These are phyloP conservation scores for Lottia scabra DNA, from an alignment of 2,888 invertebrate genomes.

Conservation along the genomic window DNA sequence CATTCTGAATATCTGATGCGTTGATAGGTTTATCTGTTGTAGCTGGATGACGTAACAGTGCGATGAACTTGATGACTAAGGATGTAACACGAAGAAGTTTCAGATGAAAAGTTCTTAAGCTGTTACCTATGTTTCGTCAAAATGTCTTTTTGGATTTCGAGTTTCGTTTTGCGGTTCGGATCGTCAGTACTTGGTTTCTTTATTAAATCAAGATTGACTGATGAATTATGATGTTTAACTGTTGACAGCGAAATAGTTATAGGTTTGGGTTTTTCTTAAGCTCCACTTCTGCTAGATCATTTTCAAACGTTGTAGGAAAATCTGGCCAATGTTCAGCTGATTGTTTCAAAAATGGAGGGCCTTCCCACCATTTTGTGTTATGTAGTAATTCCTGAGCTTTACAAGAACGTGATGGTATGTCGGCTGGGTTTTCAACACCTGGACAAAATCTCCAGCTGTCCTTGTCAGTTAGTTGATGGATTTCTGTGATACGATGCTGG, in stretches of 20 bases:
- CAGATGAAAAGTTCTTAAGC: too few relatives aligned
- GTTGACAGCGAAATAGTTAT: neutral
- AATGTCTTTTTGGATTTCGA: too few relatives aligned
- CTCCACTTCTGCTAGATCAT: neutral
- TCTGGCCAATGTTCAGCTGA: neutral
- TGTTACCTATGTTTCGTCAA: too few relatives aligned
- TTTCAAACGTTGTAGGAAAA: slow-evolving; percentile 1
- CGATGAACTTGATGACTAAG: neutral
- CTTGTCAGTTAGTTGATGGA: neutral
- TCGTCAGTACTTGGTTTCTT: neutral
- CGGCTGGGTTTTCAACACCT: neutral
- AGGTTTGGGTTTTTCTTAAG: neutral
- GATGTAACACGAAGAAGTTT: neutral
- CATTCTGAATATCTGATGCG: neutral
- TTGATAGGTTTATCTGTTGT: neutral
- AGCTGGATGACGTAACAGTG: neutral
- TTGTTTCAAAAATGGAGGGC: neutral
- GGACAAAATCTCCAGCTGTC: slow-evolving; percentile 5
- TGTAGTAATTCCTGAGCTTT: neutral
- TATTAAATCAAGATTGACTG: neutral
- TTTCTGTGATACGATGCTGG: neutral
- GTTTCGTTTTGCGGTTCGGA: too few relatives aligned
- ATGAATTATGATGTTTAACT: neutral
- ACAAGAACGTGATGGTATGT: neutral
- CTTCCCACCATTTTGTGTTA: neutral